These are phyloP conservation scores for Perccottus glenii DNA, from an alignment of 2,113 vertebrate genomes.

Conservation along the genomic window DNA sequence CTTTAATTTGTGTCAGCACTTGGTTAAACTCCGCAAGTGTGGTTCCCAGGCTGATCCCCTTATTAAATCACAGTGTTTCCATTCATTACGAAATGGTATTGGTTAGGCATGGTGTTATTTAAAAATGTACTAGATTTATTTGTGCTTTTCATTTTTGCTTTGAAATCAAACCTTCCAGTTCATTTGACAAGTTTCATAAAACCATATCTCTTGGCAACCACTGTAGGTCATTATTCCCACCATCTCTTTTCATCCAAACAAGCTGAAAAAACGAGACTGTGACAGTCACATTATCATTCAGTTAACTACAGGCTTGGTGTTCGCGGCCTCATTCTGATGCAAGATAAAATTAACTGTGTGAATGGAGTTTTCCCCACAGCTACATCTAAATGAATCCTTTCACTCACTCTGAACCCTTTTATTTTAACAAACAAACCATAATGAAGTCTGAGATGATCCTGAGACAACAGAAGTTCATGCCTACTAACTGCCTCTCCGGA, in stretches of 20 bases:
- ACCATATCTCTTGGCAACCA: not conserved
- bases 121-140: too few relatives aligned
- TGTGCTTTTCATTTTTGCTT: too few relatives aligned
- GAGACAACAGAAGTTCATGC: too few relatives aligned
- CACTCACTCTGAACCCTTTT: too few relatives aligned
- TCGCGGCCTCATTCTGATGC: not conserved
- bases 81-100: not conserved
- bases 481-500: not conserved
- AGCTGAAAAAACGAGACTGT: not conserved
- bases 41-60: not conserved
- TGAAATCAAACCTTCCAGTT: not conserved
- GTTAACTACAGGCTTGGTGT: not conserved
- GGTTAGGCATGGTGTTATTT: not conserved
- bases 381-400: too few relatives aligned
- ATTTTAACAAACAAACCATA: too few relatives aligned
- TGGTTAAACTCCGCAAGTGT: not conserved
- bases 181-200: not conserved
- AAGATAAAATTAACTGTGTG: not conserved
- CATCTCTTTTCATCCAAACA: constrained; percentile 9
- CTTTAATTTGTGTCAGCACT: not conserved
- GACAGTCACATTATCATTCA: not conserved
- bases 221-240: not conserved
- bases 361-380: not conserved
- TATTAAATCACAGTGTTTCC: too few relatives aligned
- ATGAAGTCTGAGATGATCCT: too few relatives aligned